These are phyloP conservation scores for cattle (Bos taurus) DNA, from an alignment of 2,113 vertebrate species.

Conservation along the genomic window ARS-UCD2.0 NC_037335.1:84948501-84949000, in stretches of 20 bases:
- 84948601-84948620: background rate
- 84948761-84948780: background rate
- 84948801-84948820: background rate
- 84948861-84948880: background rate
- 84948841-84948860: background rate
- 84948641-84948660: background rate
- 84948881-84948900: background rate
- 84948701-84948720: background rate
- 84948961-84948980: background rate
- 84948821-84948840: background rate
- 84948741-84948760: background rate
- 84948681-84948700: background rate
- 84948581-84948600: background rate
- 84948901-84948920: rapidly evolving
- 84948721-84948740: background rate
- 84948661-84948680: background rate
- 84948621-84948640: background rate
- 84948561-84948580: background rate
- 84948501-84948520: background rate
- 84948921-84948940: background rate
- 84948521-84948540: background rate
- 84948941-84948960: background rate
- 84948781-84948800: background rate
- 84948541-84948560: background rate
- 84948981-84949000: background rate